Conservation (phyloP, 2,888 invertebrate species). For the Thecophora atra region DNA sequence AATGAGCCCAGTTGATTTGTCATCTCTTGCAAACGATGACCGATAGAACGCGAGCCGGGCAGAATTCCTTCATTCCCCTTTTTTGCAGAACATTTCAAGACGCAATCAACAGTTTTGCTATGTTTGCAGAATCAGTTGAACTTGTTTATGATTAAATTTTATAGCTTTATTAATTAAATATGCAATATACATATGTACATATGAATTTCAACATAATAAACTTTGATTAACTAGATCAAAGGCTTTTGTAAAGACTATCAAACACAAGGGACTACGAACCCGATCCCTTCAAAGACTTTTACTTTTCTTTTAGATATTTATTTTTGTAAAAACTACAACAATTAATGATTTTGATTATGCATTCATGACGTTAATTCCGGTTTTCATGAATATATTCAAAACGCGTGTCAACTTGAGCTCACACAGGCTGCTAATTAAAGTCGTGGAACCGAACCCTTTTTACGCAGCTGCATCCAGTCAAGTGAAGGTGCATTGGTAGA, state of each 20-base stretch:
- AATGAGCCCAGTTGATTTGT: slow-evolving; percentile 43
- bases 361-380: background rate
- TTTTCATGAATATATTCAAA: background rate
- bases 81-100: background rate
- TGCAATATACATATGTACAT: no score
- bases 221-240: no score
- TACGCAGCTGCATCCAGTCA: background rate
- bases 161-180: slow-evolving; percentile 3
- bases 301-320: no score
- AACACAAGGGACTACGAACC: no score
- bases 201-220: no score
- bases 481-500: background rate
- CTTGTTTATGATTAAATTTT: background rate
- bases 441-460: slow-evolving; percentile 17
- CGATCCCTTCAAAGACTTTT: no score
- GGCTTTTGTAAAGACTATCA: no score
- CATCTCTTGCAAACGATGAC: slow-evolving; percentile 40
- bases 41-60: background rate
- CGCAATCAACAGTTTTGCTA: background rate
- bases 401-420: slow-evolving; percentile 9
- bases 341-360: slow-evolving; percentile 9
- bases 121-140: background rate
- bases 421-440: slow-evolving; percentile 22
- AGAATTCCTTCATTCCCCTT: background rate
- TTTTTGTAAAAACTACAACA: no score